These are phyloP conservation scores for Clostera curtula DNA, from an alignment of 2,888 invertebrate species.

Conservation along the genomic window DNA sequence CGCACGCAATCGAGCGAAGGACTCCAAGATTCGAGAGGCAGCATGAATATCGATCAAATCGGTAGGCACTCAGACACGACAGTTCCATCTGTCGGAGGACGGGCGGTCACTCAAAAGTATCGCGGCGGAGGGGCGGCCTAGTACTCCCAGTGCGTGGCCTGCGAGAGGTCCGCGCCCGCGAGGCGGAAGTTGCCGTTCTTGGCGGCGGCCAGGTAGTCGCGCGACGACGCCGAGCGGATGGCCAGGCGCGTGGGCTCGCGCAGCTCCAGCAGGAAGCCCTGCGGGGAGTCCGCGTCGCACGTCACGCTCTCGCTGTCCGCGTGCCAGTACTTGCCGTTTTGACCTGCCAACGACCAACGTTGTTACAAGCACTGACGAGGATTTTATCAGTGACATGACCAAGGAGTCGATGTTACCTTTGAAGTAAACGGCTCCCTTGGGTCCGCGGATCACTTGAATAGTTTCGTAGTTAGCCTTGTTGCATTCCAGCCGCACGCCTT, in stretches of 20 bases:
- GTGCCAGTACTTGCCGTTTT: slow-evolving; percentile 96
- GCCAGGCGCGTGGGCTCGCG: slow-evolving; percentile 94
- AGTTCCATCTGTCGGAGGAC: neutral
- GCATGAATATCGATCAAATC: no score
- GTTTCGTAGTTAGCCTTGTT: slow-evolving; percentile 97
- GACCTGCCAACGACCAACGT: slow-evolving; percentile 74
- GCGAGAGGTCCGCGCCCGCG: slow-evolving; percentile 83
- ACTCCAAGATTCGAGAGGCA: no score
- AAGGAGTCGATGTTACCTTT: slow-evolving; percentile 78
- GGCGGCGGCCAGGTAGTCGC: slow-evolving; percentile 88
- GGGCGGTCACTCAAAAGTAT: slow-evolving; percentile 6
- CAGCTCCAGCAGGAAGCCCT: slow-evolving; percentile 93
- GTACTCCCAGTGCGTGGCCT: slow-evolving; percentile 96
- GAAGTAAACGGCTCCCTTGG: slow-evolving; percentile 92
- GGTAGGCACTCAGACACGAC: no score
- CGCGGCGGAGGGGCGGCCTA: slow-evolving; percentile 53
- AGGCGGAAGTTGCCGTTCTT: slow-evolving; percentile 94
- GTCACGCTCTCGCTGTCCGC: slow-evolving; percentile 90
- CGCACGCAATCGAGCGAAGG: slow-evolving; percentile 8
- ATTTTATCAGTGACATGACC: neutral
- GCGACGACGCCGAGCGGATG: slow-evolving; percentile 84
- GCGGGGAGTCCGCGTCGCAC: slow-evolving; percentile 87
- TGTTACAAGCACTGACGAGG: no score
- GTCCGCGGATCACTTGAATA: slow-evolving; percentile 91
- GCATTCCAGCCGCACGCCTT: slow-evolving; percentile 92